Base-by-base conservation (phyloP, 2,113 vertebrate genomes). In the Butorides virescens region DNA sequence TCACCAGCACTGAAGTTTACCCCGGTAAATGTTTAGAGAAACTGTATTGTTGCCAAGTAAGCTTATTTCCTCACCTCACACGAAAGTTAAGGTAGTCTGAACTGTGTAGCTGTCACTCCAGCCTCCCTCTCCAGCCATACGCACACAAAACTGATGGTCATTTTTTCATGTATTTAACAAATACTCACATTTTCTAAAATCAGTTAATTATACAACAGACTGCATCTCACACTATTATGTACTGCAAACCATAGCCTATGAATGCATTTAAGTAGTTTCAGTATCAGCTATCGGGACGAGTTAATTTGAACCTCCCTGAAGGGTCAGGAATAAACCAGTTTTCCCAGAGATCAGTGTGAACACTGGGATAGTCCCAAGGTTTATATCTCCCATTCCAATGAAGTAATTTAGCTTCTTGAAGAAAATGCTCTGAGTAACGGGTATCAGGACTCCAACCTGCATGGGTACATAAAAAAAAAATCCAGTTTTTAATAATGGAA, bases 341-440 rank as follows among this genome's bases (percentile, higher is more conserved):
- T 96, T 99, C 98, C 99, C 99, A 99, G 55, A 99, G 97, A 47
- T 99, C 98, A 10, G 97, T 95, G 97, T 99, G 99, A 67, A 98
- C 98, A 12, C 98, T 98, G 11, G 99, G 98, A 44, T 98, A 98
- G 62, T 98, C 98, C 99, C 99, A 99, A 6, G 99, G 99, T 75
- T 99, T 99, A 42, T 99, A 99, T 37, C 98, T 98, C 80, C 99
- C 99, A 11, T 99, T 99, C 99, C 99, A 99, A 88, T 99, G 99
- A 88, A 99, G 98, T 87, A 99, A 96, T 44, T 98, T 99, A 4
- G 99, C 99, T 86, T 98, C 98, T 93, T 98, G 98, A 49, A 99
- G 98, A 96, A 98, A 98, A 72, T 97, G 98, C 55, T 99, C 98
- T 1, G 99, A 98, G 75, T 99, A 99, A 67, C 95, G 98, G 36